A percentile compares a stretch with the other conserved stretches of the same genome.
Conservation (phyloP, 2,888 invertebrate species). For the Cephus sareptanus region DNA sequence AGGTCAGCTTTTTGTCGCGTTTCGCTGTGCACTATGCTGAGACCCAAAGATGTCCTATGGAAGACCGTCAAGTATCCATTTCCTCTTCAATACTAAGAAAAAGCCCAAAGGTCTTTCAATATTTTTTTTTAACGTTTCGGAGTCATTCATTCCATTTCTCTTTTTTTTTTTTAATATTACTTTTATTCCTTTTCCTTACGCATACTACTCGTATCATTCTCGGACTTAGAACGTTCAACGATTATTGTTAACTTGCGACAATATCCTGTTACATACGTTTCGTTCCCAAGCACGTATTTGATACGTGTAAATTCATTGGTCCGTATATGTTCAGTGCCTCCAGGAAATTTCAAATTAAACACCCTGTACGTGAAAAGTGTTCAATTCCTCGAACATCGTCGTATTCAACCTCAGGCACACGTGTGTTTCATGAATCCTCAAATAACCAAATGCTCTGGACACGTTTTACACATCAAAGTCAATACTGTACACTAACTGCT, state of each 20-base stretch:
- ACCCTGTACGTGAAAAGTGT: not conserved
- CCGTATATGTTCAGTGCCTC: not conserved
- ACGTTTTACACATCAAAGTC: not conserved
- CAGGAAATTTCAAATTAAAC: not conserved
- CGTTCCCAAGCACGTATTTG: not conserved
- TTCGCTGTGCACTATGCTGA: not conserved
- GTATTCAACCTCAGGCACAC: not conserved
- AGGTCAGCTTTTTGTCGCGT: constrained; percentile 10
- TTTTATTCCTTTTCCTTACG: not conserved
- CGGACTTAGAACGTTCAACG: not conserved
- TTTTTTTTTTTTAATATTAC: not conserved
- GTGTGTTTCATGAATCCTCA: not conserved
- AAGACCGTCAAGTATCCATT: not conserved
- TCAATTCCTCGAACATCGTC: not conserved
- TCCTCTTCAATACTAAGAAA: not conserved
- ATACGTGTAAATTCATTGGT: not conserved
- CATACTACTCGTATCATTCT: not conserved
- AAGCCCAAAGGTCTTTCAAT: not conserved
- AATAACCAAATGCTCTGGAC: not conserved
- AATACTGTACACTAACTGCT: not conserved
- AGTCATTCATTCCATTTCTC: not conserved
- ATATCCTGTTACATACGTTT: not conserved
- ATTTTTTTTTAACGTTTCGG: not conserved
- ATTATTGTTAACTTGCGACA: not conserved
- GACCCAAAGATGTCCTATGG: not conserved